Evolutionary conservation across 2,888 invertebrate species (phyloP), one percentile per base, ranked within the genome.

Genomic region (Biston stratarius): DNA sequence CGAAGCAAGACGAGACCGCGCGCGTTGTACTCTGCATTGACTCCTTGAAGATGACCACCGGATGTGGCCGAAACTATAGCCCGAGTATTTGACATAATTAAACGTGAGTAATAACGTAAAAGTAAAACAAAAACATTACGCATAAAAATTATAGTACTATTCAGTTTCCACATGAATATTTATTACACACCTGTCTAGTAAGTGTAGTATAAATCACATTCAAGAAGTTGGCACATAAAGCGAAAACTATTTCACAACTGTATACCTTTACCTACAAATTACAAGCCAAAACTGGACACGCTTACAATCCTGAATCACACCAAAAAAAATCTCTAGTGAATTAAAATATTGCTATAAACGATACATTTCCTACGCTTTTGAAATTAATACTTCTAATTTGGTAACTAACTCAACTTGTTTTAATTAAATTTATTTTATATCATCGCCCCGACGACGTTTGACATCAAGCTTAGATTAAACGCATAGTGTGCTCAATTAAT

Each of bases 331-430:
- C 40, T 15, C 45, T 24, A 53, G 36, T 44, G n/a, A 48, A 64
- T 52, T 49, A 64, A 62, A 66, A 64, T n/a, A 48, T 64, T 62
- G 56, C 64, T 69, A 77, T 81, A 79, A 82, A 80, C 76, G 77
- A 83, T 80, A 81, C 82, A 84, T 83, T 80, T 68, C 75, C 73
- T 15, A 67, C 40, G 11, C 73, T 73, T 82, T 77, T 80, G 77
- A 74, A 77, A 75, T 81, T 77, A 76, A 71, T 67, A 58, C 68
- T 59, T 79, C 79, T 59, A 74, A 73, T 77, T 82, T 79, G 83
- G 84, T 69, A 79, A 79, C 73, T 64, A 69, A 56, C 72, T 48
- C 57, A 61, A 62, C 52, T 42, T 48, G 72, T 64, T 61, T 67
- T 69, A 62, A 69, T 70, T 72, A 61, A 70, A 73, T 75, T 71